phyloP scores from a whole-genome alignment of 2,888 invertebrate species.

The Suillia variegata region DNA sequence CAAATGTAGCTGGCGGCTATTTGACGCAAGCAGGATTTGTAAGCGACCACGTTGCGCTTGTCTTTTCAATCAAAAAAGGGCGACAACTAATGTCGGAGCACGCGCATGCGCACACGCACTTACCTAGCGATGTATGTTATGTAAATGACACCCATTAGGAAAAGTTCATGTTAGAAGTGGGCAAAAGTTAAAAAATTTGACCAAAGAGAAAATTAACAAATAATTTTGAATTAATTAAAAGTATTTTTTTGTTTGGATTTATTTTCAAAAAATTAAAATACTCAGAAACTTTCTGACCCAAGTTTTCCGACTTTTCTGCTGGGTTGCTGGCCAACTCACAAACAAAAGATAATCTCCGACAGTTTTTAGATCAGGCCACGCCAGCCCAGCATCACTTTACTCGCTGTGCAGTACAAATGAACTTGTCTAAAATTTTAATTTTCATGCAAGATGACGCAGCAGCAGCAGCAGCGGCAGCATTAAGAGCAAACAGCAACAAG shows the following conservation, averaged over 20 bases:
- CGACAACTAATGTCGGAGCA: conserved; percentile 1
- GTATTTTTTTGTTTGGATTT: too few species aligned
- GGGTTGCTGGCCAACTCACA: background rate
- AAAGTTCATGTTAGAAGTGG: too few species aligned
- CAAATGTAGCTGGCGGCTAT: background rate
- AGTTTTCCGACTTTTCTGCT: too few species aligned
- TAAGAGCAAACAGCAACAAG: too few species aligned
- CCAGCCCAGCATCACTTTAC: too few species aligned
- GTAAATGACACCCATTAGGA: too few species aligned
- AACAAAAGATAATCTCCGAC: background rate
- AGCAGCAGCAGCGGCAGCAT: background rate
- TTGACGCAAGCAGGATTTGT: background rate
- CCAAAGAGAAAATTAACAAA: too few species aligned
- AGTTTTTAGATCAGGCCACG: background rate
- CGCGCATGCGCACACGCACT: background rate
- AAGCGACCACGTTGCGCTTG: background rate
- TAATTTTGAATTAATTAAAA: too few species aligned
- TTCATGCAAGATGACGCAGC: background rate
- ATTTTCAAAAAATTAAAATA: too few species aligned
- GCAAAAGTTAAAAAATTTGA: too few species aligned
- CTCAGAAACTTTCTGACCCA: too few species aligned
- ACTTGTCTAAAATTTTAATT: conserved; percentile 1
- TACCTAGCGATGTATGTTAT: too few species aligned
- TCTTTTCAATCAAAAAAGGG: conserved; percentile 4
- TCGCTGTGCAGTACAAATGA: background rate